A percentile compares a stretch with the other conserved stretches of the same genome.
Evolutionary conservation across 2,113 vertebrate genomes (phyloP).

Genomic region (Dicaeum eximium): DNA sequence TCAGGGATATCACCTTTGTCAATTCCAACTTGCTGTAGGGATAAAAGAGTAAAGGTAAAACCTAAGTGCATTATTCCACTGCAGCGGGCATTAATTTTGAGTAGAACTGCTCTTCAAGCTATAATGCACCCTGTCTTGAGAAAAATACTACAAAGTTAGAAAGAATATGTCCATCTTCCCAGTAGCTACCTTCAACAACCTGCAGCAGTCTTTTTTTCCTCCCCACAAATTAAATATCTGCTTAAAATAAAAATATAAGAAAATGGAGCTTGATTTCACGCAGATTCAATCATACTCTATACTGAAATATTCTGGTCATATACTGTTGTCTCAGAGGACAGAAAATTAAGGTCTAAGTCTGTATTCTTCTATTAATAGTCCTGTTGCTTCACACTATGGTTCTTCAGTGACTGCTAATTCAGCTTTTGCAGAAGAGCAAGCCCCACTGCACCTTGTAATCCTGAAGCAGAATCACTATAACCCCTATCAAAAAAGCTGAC

Average conservation of each 20-base stretch:
- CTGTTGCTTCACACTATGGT: background rate
- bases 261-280: background rate
- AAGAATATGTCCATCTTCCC: background rate
- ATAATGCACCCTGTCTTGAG: background rate
- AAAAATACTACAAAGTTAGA: background rate
- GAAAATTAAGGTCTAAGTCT: background rate
- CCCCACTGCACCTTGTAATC: background rate
- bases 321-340: background rate
- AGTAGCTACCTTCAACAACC: background rate
- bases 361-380: background rate
- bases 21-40: conserved; percentile 94
- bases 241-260: background rate
- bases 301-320: background rate
- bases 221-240: background rate
- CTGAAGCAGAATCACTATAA: background rate
- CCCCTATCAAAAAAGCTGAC: background rate
- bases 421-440: background rate
- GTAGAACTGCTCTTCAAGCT: background rate
- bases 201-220: background rate
- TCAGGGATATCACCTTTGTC: conserved; percentile 99
- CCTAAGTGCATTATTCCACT: background rate
- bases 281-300: background rate
- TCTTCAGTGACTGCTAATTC: background rate
- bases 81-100: background rate
- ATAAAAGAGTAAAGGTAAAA: conserved; percentile 26